Evolutionary conservation across 2,113 vertebrate species (phyloP), one percentile per base, ranked within the genome.

Genomic region (Festucalex cinctus): DNA sequence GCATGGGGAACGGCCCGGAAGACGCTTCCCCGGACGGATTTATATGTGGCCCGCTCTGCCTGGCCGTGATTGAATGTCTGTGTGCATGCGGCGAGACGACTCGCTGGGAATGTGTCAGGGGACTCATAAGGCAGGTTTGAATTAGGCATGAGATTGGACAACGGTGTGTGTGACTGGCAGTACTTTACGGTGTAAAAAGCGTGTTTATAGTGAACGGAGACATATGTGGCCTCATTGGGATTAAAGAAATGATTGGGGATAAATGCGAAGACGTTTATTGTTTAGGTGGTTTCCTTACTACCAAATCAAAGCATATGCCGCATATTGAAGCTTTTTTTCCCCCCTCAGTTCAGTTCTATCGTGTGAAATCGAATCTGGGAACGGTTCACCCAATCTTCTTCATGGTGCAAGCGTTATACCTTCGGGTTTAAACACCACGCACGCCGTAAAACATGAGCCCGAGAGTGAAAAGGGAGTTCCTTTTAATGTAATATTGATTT

Each of bases 401-500:
- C 74, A 83, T 81, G 76, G 65, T 17, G 69, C 51, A 57, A 67
- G 79, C 71, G 83, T 78, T 56, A 67, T 74, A 75, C 69, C 67
- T 32, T 2, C 12, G 61, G 75, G 78, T 70, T 70, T 79, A 77
- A 85, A 86, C 78, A 74, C 79, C 78, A 71, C 75, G 54, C 56
- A 77, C 46, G 51, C 79, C 35, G 67, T 89, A 89, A 88, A 90
- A 90, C 83, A 84, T 66, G 86, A 89, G 87, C 81, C 67, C 78
- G 61, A 87, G 85, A 88, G 85, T 90, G 84, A 80, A 82, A 89
- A 44, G 81, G 76, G 70, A 56, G 73, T 66, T 69, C 70, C 82
- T 86, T 87, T 88, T 84, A 87, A 87, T 84, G 87, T 75, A 79
- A 83, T 88, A 90, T 88, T 89, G 84, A 89, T 87, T 90, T 90